A percentile compares a stretch with the other conserved stretches of the same genome.
Evolutionary conservation across 2,113 vertebrate species (phyloP).

Genomic region (Heterotilapia buettikoferi): DNA sequence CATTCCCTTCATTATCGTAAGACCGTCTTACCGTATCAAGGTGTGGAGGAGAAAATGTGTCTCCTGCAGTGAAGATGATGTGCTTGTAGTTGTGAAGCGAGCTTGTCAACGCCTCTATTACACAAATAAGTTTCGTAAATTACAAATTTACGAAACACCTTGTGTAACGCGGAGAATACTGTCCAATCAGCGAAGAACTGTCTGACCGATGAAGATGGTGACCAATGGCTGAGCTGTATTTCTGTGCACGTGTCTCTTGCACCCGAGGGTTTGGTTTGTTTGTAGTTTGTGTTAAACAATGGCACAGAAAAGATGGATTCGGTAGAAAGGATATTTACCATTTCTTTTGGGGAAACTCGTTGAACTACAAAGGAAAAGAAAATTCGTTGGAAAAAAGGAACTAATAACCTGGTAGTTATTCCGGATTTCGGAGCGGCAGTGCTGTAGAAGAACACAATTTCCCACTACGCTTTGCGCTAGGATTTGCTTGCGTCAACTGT

Average conservation of each 20-base stretch:
- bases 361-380: not conserved
- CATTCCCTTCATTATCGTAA: not conserved
- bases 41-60: not conserved
- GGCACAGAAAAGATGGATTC: not conserved
- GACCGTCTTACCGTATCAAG: conserved; percentile 11
- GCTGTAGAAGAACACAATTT: not conserved
- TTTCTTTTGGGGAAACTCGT: not conserved
- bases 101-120: not conserved
- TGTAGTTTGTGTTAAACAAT: not conserved
- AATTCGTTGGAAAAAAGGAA: not conserved
- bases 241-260: not conserved
- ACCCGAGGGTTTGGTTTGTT: not conserved
- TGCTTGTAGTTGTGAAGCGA: not conserved
- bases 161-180: conserved; percentile 40
- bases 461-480: conserved; percentile 9
- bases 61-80: not conserved
- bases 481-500: not conserved
- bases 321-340: not conserved
- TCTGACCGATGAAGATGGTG: not conserved
- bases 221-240: conserved; percentile 29
- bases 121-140: not conserved
- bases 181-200: conserved; percentile 43
- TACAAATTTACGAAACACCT: conserved; percentile 53
- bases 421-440: no score
- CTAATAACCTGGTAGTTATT: not conserved